Evolutionary conservation across 2,113 vertebrate species (phyloP), one percentile per base, ranked within the genome.

Genomic region (Archocentrus centrarchus): DNA sequence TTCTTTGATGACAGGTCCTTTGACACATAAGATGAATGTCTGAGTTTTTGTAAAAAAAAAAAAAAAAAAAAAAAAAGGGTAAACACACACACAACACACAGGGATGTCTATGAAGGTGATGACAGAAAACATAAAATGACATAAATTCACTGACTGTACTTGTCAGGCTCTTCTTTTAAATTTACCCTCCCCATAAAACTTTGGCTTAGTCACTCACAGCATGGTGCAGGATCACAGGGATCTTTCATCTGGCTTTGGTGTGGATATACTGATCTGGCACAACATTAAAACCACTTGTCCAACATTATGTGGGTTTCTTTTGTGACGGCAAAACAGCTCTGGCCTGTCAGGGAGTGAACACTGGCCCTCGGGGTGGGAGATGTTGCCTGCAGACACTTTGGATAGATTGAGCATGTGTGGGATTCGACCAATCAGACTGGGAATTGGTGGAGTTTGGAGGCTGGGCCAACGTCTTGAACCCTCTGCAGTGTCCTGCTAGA

Each of bases 1-100:
- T 24, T 61, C 70, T 82, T 86, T 80, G 77, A 81, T 50, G 59
- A 64, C 44, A 30, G 60, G 76, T 80, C 86, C 87, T 80, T 86
- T 84, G 70, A 87, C 32, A 75, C 11, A 9, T 13, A 53, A 53
- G 44, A 53, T 53, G 44, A 73, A 73, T 73, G 24, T 75, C 77
- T 63, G 24, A 62, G 5, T 35, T 35, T 35, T 35, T 35, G 27
- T 27, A 27, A 27, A 27, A 27, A 27, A 27, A 27, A 27, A 27
- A 27, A 27, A 27, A 27, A 27, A 27, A 27, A 27, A 27, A 27
- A 27, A 27, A 27, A 27, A 27, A 32, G 6, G 35, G 35, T 35
- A 35, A 6, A 35, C 35, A 35, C 35, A 35, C 0, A 47, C 20
- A 17, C 13, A 8, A 9, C 47, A 62, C 39, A 85, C 5, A n/a